Percentiles rank a stretch among this genome's conserved stretches.
Conservation (phyloP, 2,113 vertebrate species). For the Nanorana parkeri region DNA sequence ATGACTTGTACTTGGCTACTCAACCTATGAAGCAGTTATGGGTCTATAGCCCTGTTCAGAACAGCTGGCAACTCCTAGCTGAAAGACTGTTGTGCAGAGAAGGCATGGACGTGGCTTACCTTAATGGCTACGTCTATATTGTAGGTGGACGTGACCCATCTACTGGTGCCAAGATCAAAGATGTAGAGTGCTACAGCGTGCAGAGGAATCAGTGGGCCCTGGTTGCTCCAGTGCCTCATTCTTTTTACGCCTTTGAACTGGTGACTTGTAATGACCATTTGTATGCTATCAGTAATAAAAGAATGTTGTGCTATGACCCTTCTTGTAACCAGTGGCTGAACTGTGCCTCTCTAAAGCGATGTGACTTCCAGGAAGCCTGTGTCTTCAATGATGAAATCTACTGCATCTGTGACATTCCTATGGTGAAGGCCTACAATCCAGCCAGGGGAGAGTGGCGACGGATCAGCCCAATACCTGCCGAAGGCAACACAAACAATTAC, state of each 20-base stretch:
- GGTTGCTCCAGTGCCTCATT: conserved; percentile 84
- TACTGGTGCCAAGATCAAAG: conserved; percentile 80
- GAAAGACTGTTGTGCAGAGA: conserved; percentile 80
- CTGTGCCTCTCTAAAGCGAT: conserved; percentile 81
- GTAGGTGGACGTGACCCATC: conserved; percentile 81
- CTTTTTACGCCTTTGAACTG: conserved; percentile 84
- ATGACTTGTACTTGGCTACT: conserved; percentile 83
- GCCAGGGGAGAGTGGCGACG: conserved; percentile 82
- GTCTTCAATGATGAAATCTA: conserved; percentile 87
- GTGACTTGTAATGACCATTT: conserved; percentile 81
- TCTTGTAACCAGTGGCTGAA: conserved; percentile 84
- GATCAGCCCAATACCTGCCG: conserved; percentile 81
- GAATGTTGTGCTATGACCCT: conserved; percentile 86
- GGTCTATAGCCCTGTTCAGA: conserved; percentile 81
- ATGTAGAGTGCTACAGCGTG: conserved; percentile 87
- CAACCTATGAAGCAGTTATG: conserved; percentile 87
- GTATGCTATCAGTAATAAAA: conserved; percentile 84
- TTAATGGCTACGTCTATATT: conserved; percentile 84
- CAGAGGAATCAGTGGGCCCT: conserved; percentile 87
- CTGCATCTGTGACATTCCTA: conserved; percentile 86
- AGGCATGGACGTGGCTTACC: conserved; percentile 84
- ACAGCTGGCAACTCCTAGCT: conserved; percentile 83
- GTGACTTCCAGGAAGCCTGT: conserved; percentile 87
- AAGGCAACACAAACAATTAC: conserved; percentile 83
- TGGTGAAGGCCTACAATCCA: conserved; percentile 86